phyloP scores from a whole-genome alignment of 1,140 invertebrate genomes.

The Drosophila biarmipes region DNA sequence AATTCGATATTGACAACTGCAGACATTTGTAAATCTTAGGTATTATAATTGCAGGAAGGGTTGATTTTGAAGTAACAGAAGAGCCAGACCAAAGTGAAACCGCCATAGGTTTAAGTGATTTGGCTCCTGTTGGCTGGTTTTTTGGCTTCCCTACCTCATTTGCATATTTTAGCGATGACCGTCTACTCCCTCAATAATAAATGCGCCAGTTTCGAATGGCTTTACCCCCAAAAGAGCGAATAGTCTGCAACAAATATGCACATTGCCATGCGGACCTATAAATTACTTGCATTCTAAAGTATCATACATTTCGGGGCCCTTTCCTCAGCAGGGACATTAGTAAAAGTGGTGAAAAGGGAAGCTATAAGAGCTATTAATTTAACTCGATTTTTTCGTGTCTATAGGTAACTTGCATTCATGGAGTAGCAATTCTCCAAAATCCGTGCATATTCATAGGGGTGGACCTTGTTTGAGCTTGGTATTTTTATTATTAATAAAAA shows the following conservation, averaged over 20 bases:
- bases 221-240: slow-evolving; percentile 17
- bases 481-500: too few species aligned
- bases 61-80: neutral
- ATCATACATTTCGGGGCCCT: neutral
- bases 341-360: slow-evolving; percentile 4
- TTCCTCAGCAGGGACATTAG: slow-evolving; percentile 9
- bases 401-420: slow-evolving; percentile 12
- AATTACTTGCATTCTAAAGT: neutral
- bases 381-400: slow-evolving; percentile 7
- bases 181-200: slow-evolving; percentile 1
- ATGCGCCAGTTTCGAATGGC: slow-evolving; percentile 13
- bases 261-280: neutral
- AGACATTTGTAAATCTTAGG: slow-evolving; percentile 30
- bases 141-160: neutral
- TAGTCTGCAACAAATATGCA: neutral
- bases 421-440: slow-evolving; percentile 23
- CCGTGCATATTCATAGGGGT: slow-evolving; percentile 7
- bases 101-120: slow-evolving; percentile 6
- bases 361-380: slow-evolving; percentile 5
- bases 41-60: slow-evolving; percentile 34
- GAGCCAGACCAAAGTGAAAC: neutral
- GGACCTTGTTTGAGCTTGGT: neutral
- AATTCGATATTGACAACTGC: slow-evolving; percentile 15
- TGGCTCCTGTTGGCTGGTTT: slow-evolving; percentile 1
- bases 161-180: slow-evolving; percentile 11